Percentiles rank a stretch among this genome's conserved stretches.
Evolutionary conservation across 2,113 vertebrate species (phyloP).

Genomic region (Cervus canadensis): DNA sequence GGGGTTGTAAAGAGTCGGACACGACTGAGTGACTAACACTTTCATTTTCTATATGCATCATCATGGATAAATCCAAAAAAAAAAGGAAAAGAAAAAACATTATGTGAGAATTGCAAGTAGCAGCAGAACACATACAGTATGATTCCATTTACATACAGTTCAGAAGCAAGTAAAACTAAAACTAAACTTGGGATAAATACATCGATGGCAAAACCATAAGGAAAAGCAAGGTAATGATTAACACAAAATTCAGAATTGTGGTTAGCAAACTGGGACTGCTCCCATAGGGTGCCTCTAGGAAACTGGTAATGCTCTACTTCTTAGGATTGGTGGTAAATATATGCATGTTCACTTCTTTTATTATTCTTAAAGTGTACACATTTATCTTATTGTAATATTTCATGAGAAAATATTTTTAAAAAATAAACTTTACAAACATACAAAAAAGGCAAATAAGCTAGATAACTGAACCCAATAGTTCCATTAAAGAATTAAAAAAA

Average conservation of each 20-base stretch:
- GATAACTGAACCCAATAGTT: not conserved
- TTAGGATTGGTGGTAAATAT: not conserved
- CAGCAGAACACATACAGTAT: not conserved
- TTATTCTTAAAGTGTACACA: not conserved
- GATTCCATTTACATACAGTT: not conserved
- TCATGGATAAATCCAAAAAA: not conserved
- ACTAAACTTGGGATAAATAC: not conserved
- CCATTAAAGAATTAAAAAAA: not conserved
- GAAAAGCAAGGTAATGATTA: not conserved
- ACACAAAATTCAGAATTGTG: not conserved
- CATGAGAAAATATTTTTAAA: not conserved
- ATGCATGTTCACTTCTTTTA: not conserved
- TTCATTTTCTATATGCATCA: not conserved
- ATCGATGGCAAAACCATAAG: not conserved
- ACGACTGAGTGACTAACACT: not conserved
- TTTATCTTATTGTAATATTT: not conserved
- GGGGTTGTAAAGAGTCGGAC: not conserved
- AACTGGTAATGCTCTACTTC: not conserved
- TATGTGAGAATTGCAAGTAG: not conserved
- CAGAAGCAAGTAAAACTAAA: not conserved
- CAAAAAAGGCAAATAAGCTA: not conserved
- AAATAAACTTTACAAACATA: not conserved
- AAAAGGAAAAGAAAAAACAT: not conserved
- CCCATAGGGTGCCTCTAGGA: not conserved
- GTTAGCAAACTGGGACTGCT: not conserved